Percentiles rank a stretch among this genome's conserved stretches.
Evolutionary conservation across 2,797 vertebrate genomes (phyloP).

Genomic region (Lepilemur ruficaudatus): DNA sequence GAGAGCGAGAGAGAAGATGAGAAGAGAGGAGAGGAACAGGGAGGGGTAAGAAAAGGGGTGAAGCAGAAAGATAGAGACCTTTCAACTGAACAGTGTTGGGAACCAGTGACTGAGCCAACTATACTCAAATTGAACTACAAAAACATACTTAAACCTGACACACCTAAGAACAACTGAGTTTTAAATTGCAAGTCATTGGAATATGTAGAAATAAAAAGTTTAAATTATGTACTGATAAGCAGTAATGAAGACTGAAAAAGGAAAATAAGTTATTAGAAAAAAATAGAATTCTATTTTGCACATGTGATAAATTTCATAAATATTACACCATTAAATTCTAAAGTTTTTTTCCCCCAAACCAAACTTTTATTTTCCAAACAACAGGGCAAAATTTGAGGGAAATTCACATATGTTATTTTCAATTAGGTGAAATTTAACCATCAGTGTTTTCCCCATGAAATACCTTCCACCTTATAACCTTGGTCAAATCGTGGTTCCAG

Average conservation of each 20-base stretch:
- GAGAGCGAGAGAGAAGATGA: background rate
- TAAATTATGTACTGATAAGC: background rate
- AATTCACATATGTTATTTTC: background rate
- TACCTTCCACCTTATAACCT: background rate
- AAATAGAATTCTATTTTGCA: background rate
- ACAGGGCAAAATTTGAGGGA: background rate
- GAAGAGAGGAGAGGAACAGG: background rate
- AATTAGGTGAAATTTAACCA: background rate
- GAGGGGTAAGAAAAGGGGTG: background rate
- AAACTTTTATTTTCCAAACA: slow-evolving; percentile 32
- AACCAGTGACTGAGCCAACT: background rate
- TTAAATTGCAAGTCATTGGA: background rate
- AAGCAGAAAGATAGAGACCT: background rate
- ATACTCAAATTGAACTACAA: background rate
- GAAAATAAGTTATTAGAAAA: slow-evolving; percentile 9
- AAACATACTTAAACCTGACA: background rate
- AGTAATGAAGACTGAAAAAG: background rate
- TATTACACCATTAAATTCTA: background rate
- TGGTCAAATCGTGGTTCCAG: background rate
- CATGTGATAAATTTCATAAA: background rate
- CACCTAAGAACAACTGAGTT: background rate
- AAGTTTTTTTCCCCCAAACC: background rate
- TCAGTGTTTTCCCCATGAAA: background rate
- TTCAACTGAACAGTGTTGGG: background rate
- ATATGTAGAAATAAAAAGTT: background rate